Evolutionary conservation across 2,113 vertebrate species (phyloP), one percentile per base, ranked within the genome.

Genomic region (Neogale vison): DNA sequence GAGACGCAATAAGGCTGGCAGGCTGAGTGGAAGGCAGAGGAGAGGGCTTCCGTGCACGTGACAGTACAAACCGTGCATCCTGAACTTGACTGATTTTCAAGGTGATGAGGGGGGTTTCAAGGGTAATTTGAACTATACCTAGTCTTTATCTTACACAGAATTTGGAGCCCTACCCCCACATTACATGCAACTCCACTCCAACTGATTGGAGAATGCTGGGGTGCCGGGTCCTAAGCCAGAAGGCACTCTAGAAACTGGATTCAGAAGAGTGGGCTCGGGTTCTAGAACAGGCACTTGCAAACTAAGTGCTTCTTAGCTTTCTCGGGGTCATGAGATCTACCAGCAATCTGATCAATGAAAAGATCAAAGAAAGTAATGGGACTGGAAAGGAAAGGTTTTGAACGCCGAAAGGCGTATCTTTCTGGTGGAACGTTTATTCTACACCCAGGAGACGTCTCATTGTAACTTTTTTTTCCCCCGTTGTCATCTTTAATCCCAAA

Each of bases 341-440:
- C 29, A 6, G 47, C 13, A 7, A 13, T 61, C 21, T 72, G 92
- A 24, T 5, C 10, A 50, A 57, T 21, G 18, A 13, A 65, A 47
- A 76, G 34, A 82, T 23, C 55, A 39, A 13, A 26, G 14, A 24
- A 55, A 69, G 50, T 23, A 45, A 47, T 6, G 17, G n/a, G 36
- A 9, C 82, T 89, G 59, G 39, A 90, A 84, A n/a, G 29, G 36
- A 90, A 84, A n/a, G 29, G 15, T 67, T 82, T 57, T 63, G 52
- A n/a, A 12, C 42, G 50, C 69, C 36, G 26, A 4, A 84, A 7
- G 15, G 0, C 1, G 0, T 12, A 15, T 69, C 50, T 50, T 88
- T 29, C 3, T 7, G 61, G 81, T 18, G 34, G 23, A 15, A 2
- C 36, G 42, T 76, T 71, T 85, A 11, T 23, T 85, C 39, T n/a